phyloP scores from a whole-genome alignment of 64 coral and sea anemone species.

The Actinia equina region DNA sequence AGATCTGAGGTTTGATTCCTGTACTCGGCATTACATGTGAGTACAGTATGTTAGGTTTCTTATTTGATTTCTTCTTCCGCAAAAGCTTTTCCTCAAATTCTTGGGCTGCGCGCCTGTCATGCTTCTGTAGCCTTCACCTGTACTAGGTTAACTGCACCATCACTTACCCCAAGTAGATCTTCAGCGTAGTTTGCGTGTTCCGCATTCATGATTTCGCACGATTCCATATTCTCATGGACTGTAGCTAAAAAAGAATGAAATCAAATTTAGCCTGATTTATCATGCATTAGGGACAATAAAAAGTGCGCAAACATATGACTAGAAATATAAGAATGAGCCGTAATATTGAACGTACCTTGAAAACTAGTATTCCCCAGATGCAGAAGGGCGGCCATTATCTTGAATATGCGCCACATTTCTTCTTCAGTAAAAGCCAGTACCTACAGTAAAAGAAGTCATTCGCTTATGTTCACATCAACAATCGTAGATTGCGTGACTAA shows the following conservation, averaged over 20 bases:
- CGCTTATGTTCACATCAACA: no score
- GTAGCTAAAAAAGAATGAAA: neutral
- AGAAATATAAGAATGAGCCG: neutral
- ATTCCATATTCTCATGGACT: conserved; percentile 75
- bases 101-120: no score
- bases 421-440: conserved; percentile 68
- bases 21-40: no score
- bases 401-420: conserved; percentile 73
- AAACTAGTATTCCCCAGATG: conserved; percentile 82
- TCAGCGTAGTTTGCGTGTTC: conserved; percentile 32
- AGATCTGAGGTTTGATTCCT: no score
- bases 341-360: conserved; percentile 39
- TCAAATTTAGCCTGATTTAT: neutral
- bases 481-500: no score
- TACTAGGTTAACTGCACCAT: neutral
- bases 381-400: conserved; percentile 57
- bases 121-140: no score
- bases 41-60: no score
- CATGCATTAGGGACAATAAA: neutral
- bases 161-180: conserved; percentile 63
- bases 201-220: conserved; percentile 53
- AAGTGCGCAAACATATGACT: neutral
- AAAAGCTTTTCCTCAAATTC: no score
- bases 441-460: no score
- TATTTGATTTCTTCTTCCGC: no score